These are phyloP conservation scores for Eupithecia vulgata DNA, from an alignment of 2,888 invertebrate species.

Conservation along the genomic window DNA sequence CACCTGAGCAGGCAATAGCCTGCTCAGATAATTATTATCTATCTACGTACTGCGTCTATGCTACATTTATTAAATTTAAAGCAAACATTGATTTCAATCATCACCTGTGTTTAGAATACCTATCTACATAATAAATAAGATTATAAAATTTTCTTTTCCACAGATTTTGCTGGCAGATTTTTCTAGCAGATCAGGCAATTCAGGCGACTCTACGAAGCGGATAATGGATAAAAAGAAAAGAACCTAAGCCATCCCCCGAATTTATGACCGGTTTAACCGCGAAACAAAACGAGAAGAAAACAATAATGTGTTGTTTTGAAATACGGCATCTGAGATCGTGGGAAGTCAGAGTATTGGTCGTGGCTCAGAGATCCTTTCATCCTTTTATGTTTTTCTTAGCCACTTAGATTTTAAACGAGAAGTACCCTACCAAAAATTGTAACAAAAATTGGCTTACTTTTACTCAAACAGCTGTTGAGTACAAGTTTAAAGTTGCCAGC, in stretches of 20 bases:
- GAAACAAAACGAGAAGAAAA: slow-evolving; percentile 74
- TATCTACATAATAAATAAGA: not conserved
- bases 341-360: slow-evolving; percentile 6
- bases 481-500: no score
- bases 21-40: no score
- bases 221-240: slow-evolving; percentile 53
- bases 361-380: slow-evolving; percentile 3
- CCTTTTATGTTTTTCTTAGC: not conserved
- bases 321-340: slow-evolving; percentile 61
- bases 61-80: no score
- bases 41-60: no score
- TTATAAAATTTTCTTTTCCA: not conserved
- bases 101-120: not conserved
- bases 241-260: slow-evolving; percentile 63
- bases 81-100: not conserved
- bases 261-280: slow-evolving; percentile 73
- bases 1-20: no score
- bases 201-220: slow-evolving; percentile 35
- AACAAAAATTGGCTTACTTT: no score
- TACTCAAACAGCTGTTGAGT: no score
- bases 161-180: slow-evolving; percentile 10
- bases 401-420: not conserved
- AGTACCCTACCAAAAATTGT: no score
- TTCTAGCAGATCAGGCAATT: slow-evolving; percentile 13
- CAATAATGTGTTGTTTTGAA: slow-evolving; percentile 82